Conservation (phyloP, 2,797 vertebrate species). For the Enteromius paludinosus region DNA sequence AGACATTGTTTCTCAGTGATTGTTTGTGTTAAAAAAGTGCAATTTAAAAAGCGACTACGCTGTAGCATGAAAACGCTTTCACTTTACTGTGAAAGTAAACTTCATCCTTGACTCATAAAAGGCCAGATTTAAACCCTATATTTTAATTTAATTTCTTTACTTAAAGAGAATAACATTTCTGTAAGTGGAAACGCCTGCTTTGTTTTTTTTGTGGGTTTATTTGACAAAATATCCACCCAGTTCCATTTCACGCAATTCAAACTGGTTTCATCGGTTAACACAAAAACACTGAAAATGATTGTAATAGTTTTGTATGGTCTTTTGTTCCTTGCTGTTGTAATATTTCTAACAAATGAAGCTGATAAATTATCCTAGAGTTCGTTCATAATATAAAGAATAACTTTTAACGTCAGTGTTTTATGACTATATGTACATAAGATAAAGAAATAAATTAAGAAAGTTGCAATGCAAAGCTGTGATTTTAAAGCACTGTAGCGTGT, state of each 20-base stretch:
- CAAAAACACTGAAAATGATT: slow-evolving; percentile 70
- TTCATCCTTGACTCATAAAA: neutral
- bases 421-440: slow-evolving; percentile 66
- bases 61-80: slow-evolving; percentile 27
- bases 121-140: neutral
- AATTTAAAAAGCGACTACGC: slow-evolving; percentile 31
- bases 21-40: slow-evolving; percentile 39
- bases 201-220: slow-evolving; percentile 6
- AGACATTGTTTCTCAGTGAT: slow-evolving; percentile 24
- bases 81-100: slow-evolving; percentile 45
- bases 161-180: neutral
- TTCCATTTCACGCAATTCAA: slow-evolving; percentile 61
- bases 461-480: slow-evolving; percentile 78
- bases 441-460: slow-evolving; percentile 61
- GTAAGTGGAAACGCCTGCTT: slow-evolving; percentile 33
- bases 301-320: slow-evolving; percentile 70
- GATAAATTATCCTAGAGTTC: slow-evolving; percentile 59
- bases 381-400: slow-evolving; percentile 55
- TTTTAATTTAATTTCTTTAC: slow-evolving; percentile 19
- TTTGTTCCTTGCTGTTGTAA: slow-evolving; percentile 67
- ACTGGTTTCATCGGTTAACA: slow-evolving; percentile 58
- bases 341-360: slow-evolving; percentile 71
- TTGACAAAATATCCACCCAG: slow-evolving; percentile 56
- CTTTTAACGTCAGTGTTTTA: slow-evolving; percentile 64
- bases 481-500: slow-evolving; percentile 75